These are phyloP conservation scores for Trematomus loennbergii DNA, from an alignment of 2,113 vertebrate species.

Conservation along the genomic window DNA sequence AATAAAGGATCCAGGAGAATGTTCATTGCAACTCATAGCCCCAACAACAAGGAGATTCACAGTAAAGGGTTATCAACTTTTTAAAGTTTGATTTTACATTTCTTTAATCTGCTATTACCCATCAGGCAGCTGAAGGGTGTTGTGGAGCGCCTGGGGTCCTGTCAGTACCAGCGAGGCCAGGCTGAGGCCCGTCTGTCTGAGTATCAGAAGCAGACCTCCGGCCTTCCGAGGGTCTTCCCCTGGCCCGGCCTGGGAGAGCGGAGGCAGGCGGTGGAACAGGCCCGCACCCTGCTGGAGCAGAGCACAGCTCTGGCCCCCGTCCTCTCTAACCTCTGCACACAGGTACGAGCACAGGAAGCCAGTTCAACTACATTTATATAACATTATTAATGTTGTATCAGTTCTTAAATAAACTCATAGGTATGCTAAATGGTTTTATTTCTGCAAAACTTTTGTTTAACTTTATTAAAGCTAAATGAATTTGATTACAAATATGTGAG, in stretches of 20 bases:
- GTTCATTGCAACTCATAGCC: too few relatives aligned
- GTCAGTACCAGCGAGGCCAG: conserved; percentile 55
- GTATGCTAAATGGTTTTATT: too few relatives aligned
- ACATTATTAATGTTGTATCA: not conserved
- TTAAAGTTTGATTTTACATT: too few relatives aligned
- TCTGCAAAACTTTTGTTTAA: not conserved
- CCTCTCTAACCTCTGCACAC: conserved; percentile 51
- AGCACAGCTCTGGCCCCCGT: conserved; percentile 59
- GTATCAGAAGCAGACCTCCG: conserved; percentile 64
- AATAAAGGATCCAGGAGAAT: too few relatives aligned
- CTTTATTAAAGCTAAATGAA: not conserved
- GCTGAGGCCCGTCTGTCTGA: conserved; percentile 66
- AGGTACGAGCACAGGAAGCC: conserved; percentile 38
- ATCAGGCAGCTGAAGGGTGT: conserved; percentile 72
- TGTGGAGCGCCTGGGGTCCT: conserved; percentile 69
- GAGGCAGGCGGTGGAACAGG: conserved; percentile 75
- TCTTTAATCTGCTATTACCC: not conserved
- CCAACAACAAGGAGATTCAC: too few relatives aligned
- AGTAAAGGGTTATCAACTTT: too few relatives aligned
- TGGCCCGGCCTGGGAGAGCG: conserved; percentile 85
- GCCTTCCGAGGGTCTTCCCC: conserved; percentile 72
- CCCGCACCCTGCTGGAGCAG: conserved; percentile 68
- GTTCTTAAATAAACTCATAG: not conserved
- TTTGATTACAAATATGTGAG: not conserved
- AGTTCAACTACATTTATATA: not conserved